phyloP scores from a whole-genome alignment of 2,113 vertebrate genomes.

The Tragelaphus scriptus region DNA sequence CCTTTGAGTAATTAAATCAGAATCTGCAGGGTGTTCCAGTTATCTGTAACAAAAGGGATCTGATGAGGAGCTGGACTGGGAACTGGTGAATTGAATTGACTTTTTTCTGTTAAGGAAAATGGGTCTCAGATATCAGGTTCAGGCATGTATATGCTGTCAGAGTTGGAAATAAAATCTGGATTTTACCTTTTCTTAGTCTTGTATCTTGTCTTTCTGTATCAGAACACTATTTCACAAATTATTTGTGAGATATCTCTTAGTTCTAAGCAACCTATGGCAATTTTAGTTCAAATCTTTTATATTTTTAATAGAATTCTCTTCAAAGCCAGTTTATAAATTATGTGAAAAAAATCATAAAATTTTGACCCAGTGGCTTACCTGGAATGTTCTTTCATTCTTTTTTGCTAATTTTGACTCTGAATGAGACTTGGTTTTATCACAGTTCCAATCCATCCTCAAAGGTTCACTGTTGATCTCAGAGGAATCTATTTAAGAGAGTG shows the following conservation, averaged over 20 bases:
- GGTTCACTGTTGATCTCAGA: not conserved
- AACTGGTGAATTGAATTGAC: not conserved
- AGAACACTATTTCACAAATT: not conserved
- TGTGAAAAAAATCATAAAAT: not conserved
- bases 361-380: not conserved
- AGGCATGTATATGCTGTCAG: not conserved
- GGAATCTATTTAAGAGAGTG: not conserved
- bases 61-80: not conserved
- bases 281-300: not conserved
- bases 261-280: not conserved
- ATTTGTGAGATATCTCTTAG: not conserved
- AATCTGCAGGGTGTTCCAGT: not conserved
- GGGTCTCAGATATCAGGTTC: not conserved
- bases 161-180: not conserved
- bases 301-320: not conserved
- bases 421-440: not conserved
- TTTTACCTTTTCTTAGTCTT: not conserved
- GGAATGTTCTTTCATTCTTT: not conserved
- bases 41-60: not conserved
- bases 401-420: not conserved
- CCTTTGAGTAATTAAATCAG: not conserved
- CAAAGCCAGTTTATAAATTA: not conserved
- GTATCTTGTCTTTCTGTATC: not conserved
- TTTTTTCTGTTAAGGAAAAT: not conserved
- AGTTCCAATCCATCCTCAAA: not conserved